Evolutionary conservation across 2,888 invertebrate genomes (phyloP), one percentile per base, ranked within the genome.

Genomic region (Drosophila nigritarsus): DNA sequence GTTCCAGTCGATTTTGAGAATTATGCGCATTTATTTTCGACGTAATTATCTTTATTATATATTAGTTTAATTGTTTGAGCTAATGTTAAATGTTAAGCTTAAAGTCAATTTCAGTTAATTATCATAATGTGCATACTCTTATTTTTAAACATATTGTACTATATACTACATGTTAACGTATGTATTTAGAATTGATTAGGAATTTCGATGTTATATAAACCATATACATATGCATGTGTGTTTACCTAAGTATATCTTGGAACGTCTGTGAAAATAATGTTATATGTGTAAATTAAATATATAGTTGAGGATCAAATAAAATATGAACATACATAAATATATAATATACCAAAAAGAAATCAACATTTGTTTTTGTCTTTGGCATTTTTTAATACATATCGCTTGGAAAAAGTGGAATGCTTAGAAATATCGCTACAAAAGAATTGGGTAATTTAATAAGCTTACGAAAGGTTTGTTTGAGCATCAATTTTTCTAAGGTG

Each of bases 191-290:
- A 65, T 59, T 49, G 63, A 62, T 70, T 74, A 73, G 42, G 62
- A 42, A 34, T 56, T 56, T 72, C 59, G 64, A 54, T 77, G 76
- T 76, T 79, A 60, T 65, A 34, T 50, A 54, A 48, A 45, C 27
- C 45, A 50, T 65, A 62, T 68, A 51, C 59, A 70, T 73, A 61
- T 78, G 66, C 66, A 71, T 86, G 73, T 77, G 65, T 80, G 71
- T 83, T 83, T 73, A 77, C 68, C 51, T 53, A 60, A 59, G 71
- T 86, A 76, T 76, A 78, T 38, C 67, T 75, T 86, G 59, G 72
- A 87, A 65, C 77, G 82, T 84, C 87, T 89, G 89, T 87, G 82
- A 88, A 83, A 83, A 76, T 67, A 56, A 80, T 74, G 71, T 74
- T 73, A 55, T 67, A 76, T 75, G 71, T 84, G 53, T 70, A 70